These are phyloP conservation scores for Monochamus saltuarius DNA, from an alignment of 1,140 invertebrate species.

Conservation along the genomic window DNA sequence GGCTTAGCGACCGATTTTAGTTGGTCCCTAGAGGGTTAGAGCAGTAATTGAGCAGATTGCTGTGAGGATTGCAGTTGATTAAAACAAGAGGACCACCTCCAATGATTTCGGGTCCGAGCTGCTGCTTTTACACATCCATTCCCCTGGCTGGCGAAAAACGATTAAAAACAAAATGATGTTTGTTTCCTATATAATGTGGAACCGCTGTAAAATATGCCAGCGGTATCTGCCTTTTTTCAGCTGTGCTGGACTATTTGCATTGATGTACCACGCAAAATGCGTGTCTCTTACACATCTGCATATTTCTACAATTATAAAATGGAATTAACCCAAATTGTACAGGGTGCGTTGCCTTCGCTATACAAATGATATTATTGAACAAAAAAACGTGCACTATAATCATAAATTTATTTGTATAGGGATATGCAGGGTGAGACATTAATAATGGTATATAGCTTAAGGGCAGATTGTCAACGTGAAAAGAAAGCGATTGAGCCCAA, in stretches of 20 bases:
- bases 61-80: slow-evolving; percentile 38
- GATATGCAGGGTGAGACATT: no score
- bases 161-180: slow-evolving; percentile 22
- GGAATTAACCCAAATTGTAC: no score
- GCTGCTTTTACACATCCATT: slow-evolving; percentile 1
- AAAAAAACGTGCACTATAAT: no score
- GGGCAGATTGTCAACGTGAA: no score
- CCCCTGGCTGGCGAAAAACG: not conserved
- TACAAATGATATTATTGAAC: no score
- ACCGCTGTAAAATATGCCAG: not conserved
- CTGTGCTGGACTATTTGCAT: slow-evolving; percentile 8
- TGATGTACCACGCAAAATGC: not conserved
- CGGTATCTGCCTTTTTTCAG: slow-evolving; percentile 7
- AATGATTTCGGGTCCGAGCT: slow-evolving; percentile 8
- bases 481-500: no score
- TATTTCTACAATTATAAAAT: no score
- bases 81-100: slow-evolving; percentile 35
- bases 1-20: slow-evolving; percentile 17
- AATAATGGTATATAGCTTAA: no score
- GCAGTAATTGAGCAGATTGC: slow-evolving; percentile 40
- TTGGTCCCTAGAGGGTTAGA: slow-evolving; percentile 6
- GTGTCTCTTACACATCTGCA: no score
- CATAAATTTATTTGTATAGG: no score
- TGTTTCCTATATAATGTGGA: slow-evolving; percentile 15
- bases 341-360: no score